Evolutionary conservation across 2,113 vertebrate species (phyloP), one percentile per base, ranked within the genome.

Genomic region (Nothobranchius furzeri): DNA sequence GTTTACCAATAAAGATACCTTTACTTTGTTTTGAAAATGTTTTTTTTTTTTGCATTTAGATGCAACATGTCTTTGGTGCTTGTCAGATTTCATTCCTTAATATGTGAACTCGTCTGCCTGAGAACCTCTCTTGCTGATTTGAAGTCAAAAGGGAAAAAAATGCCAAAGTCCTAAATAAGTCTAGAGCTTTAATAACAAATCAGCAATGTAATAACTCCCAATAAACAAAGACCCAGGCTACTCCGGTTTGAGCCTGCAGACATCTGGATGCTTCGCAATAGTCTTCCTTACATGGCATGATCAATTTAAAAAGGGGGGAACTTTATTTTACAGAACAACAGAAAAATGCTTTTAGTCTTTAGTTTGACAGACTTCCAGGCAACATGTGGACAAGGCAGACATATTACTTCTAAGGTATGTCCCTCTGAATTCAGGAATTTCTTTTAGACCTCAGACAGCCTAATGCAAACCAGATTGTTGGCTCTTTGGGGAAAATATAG

Each of bases 391-490:
- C 13, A 24, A 58, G 73, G 76, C 58, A 71, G 69, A 48, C 71
- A 67, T 87, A 62, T 83, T 67, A 65, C 48, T 79, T 75, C 50
- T 51, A 60, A 84, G 64, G 82, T 79, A 82, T 76, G 77, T 81
- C 68, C 52, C 64, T n/a, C 65, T 71, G 55, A 68, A 75, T 64
- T 65, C 56, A 68, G 5, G 17, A n/a, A 4, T 14, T 49, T 49
- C 17, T 17, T 49, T 49, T 49, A n/a, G 15, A 75, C 66, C 30
- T 70, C 7, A 76, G 72, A 85, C 59, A 55, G 68, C 68, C 36
- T 85, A 91, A 91, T 83, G 79, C 4, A 54, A 88, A 72, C 87
- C 89, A 91, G 89, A 89, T 87, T 89, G 81, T 69, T 53, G 20
- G 73, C 56, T 75, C 75, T 73, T 78, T 17, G n/a, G 14, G 73